A percentile compares a stretch with the other conserved stretches of the same genome.
Evolutionary conservation across 1,140 invertebrate species (phyloP).

Genomic region (Sycobia sp.): DNA sequence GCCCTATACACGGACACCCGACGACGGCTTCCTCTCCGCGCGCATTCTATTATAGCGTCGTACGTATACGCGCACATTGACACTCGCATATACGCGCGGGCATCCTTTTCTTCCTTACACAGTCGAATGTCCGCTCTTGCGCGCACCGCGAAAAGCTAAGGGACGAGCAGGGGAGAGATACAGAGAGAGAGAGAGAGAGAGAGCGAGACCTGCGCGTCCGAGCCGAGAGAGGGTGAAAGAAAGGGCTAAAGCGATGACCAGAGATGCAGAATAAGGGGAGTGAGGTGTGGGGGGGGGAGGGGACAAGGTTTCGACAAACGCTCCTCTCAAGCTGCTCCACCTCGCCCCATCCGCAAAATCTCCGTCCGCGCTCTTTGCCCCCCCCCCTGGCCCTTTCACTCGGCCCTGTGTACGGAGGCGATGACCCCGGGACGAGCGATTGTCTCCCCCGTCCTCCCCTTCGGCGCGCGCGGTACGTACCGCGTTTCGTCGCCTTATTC

Average conservation of each 20-base stretch:
- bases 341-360: slow-evolving; percentile 20
- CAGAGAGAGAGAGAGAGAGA: slow-evolving; percentile 4
- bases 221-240: no score
- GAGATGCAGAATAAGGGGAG: no score
- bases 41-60: slow-evolving; percentile 35
- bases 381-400: slow-evolving; percentile 26
- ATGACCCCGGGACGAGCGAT: no score
- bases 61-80: slow-evolving; percentile 6
- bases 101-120: not conserved
- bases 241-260: no score
- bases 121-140: no score
- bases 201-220: no score
- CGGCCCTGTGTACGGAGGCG: slow-evolving; percentile 38
- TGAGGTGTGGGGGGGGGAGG: slow-evolving; percentile 2
- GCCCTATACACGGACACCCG: not conserved
- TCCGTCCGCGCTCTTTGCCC: slow-evolving; percentile 20
- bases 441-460: no score
- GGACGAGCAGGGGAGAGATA: no score
- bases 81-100: no score
- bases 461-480: no score
- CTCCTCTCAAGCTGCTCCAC: slow-evolving; percentile 34
- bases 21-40: slow-evolving; percentile 2
- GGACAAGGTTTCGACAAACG: not conserved
- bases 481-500: no score
- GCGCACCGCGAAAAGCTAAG: no score